Evolutionary conservation across 2,888 invertebrate genomes (phyloP), one percentile per base, ranked within the genome.

Genomic region (Stramonita haemastoma): DNA sequence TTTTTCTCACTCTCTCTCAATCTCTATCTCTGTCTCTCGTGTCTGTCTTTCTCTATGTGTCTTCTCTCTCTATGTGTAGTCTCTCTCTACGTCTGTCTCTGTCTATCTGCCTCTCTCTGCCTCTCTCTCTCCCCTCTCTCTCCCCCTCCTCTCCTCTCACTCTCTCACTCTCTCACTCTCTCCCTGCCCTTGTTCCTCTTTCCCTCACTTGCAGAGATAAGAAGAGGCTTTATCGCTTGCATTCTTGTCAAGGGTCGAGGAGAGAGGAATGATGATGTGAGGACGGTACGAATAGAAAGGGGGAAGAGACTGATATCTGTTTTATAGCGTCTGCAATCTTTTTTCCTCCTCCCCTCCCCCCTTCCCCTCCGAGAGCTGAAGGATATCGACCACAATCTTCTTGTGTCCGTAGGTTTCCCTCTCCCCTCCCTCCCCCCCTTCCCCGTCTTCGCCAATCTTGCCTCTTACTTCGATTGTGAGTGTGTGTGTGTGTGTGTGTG

Each of bases 401-500:
- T 46, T 46, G 46, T 46, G 46, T 46, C 46, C 46, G 46, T 46
- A 46, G 46, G 46, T 8, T 46, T 46, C 46, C 46, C 46, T 8
- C 46, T 46, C 46, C 46, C 46, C 8, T 46, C 46, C 46, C 46
- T 46, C 46, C 46, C 46, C 46, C 46, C 46, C 46, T 46, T 46
- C 46, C 46, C 46, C 46, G 46, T 46, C 8, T 46, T 8, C 46
- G 46, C 46, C 46, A 5, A 46, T 46, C 46, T 46, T 46, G 46
- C 46, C 46, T 2, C 46, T 46, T 46, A 46, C 46, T 46, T 46
- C 46, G 8, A 8, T 46, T 70, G 57, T 86, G 56, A 57, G 57
- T 86, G n/a, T 56, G 57, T 86, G 29, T 60, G 57, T 86, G 57
- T 86, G 57, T 86, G 29, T 86, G 57, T 86, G 57, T 86, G 57